These are phyloP conservation scores for Trididemnum clinides DNA, from an alignment of 23 tunicate genomes.

Conservation along the genomic window DNA sequence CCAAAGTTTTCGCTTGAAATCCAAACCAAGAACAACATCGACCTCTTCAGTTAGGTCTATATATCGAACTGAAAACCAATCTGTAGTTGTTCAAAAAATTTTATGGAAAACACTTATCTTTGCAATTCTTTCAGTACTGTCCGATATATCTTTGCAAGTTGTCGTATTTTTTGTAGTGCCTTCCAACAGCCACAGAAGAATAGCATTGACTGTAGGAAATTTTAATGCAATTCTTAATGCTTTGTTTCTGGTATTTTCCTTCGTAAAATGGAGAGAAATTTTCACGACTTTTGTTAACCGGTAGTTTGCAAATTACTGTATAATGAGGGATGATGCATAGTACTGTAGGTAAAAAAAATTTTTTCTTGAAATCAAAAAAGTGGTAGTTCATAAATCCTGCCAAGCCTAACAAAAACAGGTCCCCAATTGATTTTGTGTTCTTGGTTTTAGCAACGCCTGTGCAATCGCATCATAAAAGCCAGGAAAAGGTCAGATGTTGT, in stretches of 20 bases:
- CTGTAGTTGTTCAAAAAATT: not conserved
- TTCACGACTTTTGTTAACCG: too few relatives aligned
- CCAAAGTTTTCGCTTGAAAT: not conserved
- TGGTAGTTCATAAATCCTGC: too few relatives aligned
- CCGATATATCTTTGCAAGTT: not conserved
- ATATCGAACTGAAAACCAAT: not conserved
- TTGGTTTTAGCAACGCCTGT: too few relatives aligned
- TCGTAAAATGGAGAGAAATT: not conserved
- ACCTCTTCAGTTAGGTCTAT: not conserved
- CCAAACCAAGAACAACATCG: not conserved
- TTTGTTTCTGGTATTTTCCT: not conserved
- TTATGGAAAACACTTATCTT: not conserved
- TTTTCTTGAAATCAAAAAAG: too few relatives aligned
- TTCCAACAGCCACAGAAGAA: not conserved
- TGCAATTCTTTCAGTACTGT: not conserved
- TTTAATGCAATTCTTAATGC: not conserved
- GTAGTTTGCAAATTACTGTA: too few relatives aligned
- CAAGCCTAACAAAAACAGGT: too few relatives aligned
- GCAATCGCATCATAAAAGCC: too few relatives aligned
- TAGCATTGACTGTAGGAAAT: not conserved
- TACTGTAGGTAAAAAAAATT: too few relatives aligned
- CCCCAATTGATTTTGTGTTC: too few relatives aligned
- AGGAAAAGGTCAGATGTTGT: too few relatives aligned
- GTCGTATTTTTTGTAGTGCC: not conserved
- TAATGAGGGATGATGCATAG: too few relatives aligned